Percentiles rank a stretch among this genome's conserved stretches.
phyloP scores from a whole-genome alignment of 2,113 vertebrate species.

The Cebus imitator region DNA sequence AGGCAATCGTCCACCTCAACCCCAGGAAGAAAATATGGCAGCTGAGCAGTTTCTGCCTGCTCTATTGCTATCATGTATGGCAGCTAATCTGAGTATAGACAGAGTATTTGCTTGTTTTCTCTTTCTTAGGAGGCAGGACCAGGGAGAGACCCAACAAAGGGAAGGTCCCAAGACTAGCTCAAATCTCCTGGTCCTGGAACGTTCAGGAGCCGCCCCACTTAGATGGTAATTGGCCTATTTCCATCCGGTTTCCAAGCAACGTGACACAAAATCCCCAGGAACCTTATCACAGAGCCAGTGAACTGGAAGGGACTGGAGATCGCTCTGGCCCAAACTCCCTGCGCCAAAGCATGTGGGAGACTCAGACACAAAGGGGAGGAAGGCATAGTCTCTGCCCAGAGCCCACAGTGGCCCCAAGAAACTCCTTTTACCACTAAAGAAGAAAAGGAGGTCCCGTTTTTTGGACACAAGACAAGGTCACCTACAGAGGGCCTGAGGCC shows the following conservation, averaged over 20 bases:
- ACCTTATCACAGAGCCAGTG: conserved; percentile 15
- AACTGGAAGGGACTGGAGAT: conserved; percentile 10
- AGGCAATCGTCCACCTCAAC: background rate
- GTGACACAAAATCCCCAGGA: background rate
- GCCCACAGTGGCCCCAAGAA: background rate
- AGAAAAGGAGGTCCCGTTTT: background rate
- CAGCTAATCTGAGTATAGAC: background rate
- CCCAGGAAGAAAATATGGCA: background rate
- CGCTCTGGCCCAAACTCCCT: background rate
- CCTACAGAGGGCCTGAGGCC: background rate
- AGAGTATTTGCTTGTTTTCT: background rate
- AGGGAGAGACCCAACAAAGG: too few species aligned
- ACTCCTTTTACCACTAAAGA: background rate
- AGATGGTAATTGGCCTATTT: background rate
- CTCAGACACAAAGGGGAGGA: background rate
- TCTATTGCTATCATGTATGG: rapidly evolving
- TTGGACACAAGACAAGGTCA: background rate
- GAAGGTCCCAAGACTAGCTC: background rate
- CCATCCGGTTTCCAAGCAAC: conserved; percentile 60
- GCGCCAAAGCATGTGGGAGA: background rate
- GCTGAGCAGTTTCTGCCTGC: background rate
- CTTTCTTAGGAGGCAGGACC: background rate
- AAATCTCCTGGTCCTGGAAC: background rate
- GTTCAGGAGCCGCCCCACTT: background rate
- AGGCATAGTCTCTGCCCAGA: background rate